Percentiles rank a stretch among this genome's conserved stretches.
These are phyloP conservation scores for Coelopa pilipes DNA, from an alignment of 2,888 invertebrate species.

Conservation along the genomic window DNA sequence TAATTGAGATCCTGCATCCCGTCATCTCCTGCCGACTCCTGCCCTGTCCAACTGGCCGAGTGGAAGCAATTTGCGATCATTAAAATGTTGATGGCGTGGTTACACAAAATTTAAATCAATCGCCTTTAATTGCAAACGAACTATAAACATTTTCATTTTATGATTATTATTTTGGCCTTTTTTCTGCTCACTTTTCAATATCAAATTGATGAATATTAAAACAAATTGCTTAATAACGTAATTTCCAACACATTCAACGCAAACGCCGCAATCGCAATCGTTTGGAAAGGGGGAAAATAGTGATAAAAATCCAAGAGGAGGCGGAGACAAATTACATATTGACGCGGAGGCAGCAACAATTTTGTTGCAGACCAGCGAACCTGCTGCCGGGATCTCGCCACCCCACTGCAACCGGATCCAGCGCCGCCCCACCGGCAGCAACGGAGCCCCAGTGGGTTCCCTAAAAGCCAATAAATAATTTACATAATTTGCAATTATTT, in stretches of 20 bases:
- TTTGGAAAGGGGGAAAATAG: neutral
- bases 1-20: no score
- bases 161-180: no score
- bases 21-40: no score
- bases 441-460: neutral
- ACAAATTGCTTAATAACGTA: slow-evolving; percentile 37
- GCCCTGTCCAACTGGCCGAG: neutral
- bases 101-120: slow-evolving; percentile 38
- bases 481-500: slow-evolving; percentile 32
- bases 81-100: slow-evolving; percentile 28
- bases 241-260: neutral
- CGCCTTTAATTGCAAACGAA: slow-evolving; percentile 15
- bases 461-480: slow-evolving; percentile 23
- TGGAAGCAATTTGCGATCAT: slow-evolving; percentile 14
- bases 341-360: neutral
- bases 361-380: no score
- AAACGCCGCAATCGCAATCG: neutral
- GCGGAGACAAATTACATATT: neutral
- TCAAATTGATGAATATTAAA: slow-evolving; percentile 32
- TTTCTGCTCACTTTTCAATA: neutral
- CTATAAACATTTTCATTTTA: neutral
- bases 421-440: neutral
- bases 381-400: no score
- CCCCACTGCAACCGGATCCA: no score
- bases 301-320: neutral